Base-by-base conservation (phyloP, 2,888 invertebrate species). In the Hirtodrosophila alboralis region DNA sequence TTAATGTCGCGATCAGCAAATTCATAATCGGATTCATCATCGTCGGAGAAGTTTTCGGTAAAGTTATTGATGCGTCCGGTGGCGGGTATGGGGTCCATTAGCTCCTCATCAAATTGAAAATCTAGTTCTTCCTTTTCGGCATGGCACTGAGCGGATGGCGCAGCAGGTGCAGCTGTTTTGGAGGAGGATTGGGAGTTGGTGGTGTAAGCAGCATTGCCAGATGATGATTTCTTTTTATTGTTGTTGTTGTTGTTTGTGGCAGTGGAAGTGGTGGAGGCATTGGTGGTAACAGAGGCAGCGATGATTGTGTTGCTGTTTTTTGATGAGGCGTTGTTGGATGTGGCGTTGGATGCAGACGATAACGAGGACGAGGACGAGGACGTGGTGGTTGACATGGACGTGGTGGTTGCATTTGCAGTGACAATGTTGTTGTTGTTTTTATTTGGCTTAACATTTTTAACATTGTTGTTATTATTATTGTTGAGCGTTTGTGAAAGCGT, bases 21-120 rank as follows among this genome's bases (percentile, higher is more conserved):
- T 91, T 98, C 98, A 76, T 94, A 93, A 89, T 97, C 97, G 10
- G 94, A 94, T 27, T 96, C 96, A 65, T 94, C 94, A 64, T 88
- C 88, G 87, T 96, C 96, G 93, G 95, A 95, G 93, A 95, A 95
- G 89, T 88, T 94, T 93, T 69, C 90, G 49, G 91, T 96, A 93
- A 91, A 97, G 95, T 68, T 95, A 91, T 97, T 97, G 43, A 94
- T 94, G 61, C 96, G 92, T 12, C 96, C 96, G 54, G 94, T 94
- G 1, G 88, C 88, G 47, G 90, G 90, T 59, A 95, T 95, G 70
- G 95, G 92, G 69, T 97, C 96, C 87, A 88, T 87, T 66, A 98
- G 91, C 90, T 99, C 99, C 91, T 98, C 98, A 89, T 99, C 98
- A 89, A 99, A 97, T 91, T 97, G 96, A 91, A 99, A 99, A 90